These are phyloP conservation scores for Luehdorfia chinensis DNA, from an alignment of 1,140 invertebrate genomes.

Conservation along the genomic window DNA sequence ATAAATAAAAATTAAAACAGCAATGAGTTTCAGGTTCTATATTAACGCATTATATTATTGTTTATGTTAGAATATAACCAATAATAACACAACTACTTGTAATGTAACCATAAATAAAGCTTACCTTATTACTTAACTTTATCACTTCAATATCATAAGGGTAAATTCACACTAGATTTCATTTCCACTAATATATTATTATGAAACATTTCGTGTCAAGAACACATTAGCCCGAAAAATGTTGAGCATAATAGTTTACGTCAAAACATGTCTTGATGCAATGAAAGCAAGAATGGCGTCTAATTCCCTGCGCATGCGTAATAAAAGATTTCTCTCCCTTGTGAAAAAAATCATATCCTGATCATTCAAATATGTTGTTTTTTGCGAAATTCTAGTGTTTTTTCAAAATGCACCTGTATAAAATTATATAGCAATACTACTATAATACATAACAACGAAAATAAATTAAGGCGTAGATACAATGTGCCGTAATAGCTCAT, in stretches of 20 bases:
- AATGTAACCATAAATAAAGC: constrained; percentile 22
- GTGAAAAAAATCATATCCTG: too few species aligned
- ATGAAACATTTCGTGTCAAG: constrained; percentile 67
- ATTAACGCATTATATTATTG: neutral
- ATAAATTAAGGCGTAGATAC: too few species aligned
- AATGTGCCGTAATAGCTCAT: too few species aligned
- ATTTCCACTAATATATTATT: constrained; percentile 48
- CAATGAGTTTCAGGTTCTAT: neutral
- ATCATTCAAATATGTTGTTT: too few species aligned
- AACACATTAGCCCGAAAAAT: constrained; percentile 57
- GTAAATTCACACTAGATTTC: constrained; percentile 46
- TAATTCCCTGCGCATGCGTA: constrained; percentile 63
- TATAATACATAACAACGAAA: too few species aligned
- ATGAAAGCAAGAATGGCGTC: constrained; percentile 68
- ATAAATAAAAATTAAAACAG: neutral
- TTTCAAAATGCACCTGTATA: neutral
- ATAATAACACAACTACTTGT: neutral
- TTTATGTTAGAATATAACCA: neutral
- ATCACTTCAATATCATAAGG: constrained; percentile 67
- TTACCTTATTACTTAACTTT: constrained; percentile 22
- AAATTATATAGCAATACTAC: neutral
- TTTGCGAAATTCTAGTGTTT: neutral
- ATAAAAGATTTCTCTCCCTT: constrained; percentile 1
- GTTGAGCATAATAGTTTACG: constrained; percentile 52
- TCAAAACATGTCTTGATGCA: constrained; percentile 63